A percentile compares a stretch with the other conserved stretches of the same genome.
Evolutionary conservation across 2,888 invertebrate species (phyloP).

Genomic region (Cantharis rufa): DNA sequence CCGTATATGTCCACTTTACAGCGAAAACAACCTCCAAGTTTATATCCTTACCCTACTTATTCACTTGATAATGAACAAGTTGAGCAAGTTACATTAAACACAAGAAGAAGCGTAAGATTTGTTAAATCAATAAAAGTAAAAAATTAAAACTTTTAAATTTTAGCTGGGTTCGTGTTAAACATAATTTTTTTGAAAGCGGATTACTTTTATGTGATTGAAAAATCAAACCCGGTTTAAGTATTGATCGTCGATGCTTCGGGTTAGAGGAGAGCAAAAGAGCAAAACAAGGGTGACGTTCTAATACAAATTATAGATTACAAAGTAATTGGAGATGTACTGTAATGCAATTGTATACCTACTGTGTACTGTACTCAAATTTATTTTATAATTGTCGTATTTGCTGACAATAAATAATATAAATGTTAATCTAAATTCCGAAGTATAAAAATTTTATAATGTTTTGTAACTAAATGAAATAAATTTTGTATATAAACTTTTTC

Average conservation of each 20-base stretch:
- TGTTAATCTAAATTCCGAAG: conserved; percentile 17
- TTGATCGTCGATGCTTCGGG: background rate
- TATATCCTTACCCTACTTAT: conserved; percentile 50
- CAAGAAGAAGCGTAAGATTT: conserved; percentile 1
- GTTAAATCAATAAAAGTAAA: background rate
- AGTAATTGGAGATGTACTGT: background rate
- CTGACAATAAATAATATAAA: conserved; percentile 28
- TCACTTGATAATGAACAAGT: conserved; percentile 47
- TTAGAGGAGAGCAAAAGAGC: background rate
- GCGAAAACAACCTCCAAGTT: conserved; percentile 51
- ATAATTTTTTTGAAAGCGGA: background rate
- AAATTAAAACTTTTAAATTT: background rate
- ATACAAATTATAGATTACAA: background rate
- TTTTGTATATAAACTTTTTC: conserved; percentile 11
- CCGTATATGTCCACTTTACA: conserved; percentile 55
- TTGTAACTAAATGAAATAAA: conserved; percentile 24
- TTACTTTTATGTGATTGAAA: background rate
- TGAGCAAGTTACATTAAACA: conserved; percentile 40
- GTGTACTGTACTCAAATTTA: conserved; percentile 6
- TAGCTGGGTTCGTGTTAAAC: conserved; percentile 12
- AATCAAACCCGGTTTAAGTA: background rate
- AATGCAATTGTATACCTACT: background rate
- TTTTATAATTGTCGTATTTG: conserved; percentile 21
- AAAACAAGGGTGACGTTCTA: background rate
- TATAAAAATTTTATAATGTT: conserved; percentile 25